Conservation (phyloP, 2,113 vertebrate genomes). For the Ammodytes dubius region DNA sequence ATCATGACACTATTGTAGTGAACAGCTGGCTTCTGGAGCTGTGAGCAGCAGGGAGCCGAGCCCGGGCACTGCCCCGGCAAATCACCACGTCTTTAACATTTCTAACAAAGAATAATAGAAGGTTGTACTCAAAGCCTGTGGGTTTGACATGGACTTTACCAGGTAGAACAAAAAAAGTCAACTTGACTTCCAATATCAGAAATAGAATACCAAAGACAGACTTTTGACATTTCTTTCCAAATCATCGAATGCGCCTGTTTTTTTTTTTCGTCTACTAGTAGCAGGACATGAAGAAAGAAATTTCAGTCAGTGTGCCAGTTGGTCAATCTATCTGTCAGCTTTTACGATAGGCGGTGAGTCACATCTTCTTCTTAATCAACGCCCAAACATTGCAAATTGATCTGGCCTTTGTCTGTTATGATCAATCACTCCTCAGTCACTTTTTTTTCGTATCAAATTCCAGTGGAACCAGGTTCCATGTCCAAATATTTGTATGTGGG, state of each 20-base stretch:
- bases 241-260: background rate
- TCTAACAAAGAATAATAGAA: slow-evolving; percentile 60
- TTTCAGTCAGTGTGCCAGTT: background rate
- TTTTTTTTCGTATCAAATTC: background rate
- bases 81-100: slow-evolving; percentile 78
- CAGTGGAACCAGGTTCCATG: background rate
- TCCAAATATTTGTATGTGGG: background rate
- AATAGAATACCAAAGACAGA: background rate
- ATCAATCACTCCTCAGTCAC: background rate
- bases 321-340: background rate
- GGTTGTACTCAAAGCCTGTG: slow-evolving; percentile 42
- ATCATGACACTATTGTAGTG: slow-evolving; percentile 81
- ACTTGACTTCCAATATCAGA: slow-evolving; percentile 9
- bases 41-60: slow-evolving; percentile 49
- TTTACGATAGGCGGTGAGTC: background rate
- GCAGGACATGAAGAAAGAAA: background rate
- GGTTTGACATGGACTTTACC: slow-evolving; percentile 37
- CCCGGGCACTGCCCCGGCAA: slow-evolving; percentile 56
- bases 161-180: slow-evolving; percentile 43
- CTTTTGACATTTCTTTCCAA: slow-evolving; percentile 12
- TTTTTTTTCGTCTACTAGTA: background rate
- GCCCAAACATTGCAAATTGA: background rate
- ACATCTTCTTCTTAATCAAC: background rate
- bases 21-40: slow-evolving; percentile 70
- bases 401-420: background rate